Conservation (phyloP, 2,888 invertebrate species). For the Smittia sp. region DNA sequence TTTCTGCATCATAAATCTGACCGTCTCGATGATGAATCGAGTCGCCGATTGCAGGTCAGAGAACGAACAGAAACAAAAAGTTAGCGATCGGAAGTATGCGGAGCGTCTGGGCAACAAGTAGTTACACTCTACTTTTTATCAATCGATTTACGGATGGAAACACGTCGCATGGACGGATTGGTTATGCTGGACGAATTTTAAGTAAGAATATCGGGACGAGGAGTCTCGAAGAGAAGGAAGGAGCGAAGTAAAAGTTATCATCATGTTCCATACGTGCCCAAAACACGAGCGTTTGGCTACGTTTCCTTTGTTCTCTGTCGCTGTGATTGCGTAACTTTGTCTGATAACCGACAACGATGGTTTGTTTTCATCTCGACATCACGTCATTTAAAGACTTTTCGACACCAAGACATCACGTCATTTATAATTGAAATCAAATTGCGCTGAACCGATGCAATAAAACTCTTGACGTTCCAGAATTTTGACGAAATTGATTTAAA, state of each 20-base stretch:
- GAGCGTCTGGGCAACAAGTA: not conserved
- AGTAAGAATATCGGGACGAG: conserved; percentile 26
- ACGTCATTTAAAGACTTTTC: conserved; percentile 24
- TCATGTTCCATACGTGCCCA: conserved; percentile 35
- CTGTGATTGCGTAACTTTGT: not conserved
- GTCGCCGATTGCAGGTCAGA: conserved; percentile 23
- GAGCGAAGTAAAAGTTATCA: conserved; percentile 31
- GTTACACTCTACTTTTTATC: conserved; percentile 19
- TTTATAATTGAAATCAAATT: not conserved
- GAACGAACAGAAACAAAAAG: not conserved
- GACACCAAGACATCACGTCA: not conserved
- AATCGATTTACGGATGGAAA: conserved; percentile 39
- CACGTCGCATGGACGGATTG: conserved; percentile 43
- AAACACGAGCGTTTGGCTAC: not conserved
- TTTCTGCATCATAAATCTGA: conserved; percentile 25
- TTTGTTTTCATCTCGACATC: not conserved
- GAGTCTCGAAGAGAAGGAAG: conserved; percentile 3
- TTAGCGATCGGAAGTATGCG: not conserved
- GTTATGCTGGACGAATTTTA: conserved; percentile 43
- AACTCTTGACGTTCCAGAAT: too few species aligned
- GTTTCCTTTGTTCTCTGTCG: conserved; percentile 7
- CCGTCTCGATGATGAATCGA: conserved; percentile 27
- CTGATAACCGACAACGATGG: not conserved
- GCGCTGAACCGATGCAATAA: too few species aligned
- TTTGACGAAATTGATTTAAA: not conserved